These are phyloP conservation scores for Nycticebus coucang DNA, from an alignment of 2,113 vertebrate genomes.

Conservation along the genomic window DNA sequence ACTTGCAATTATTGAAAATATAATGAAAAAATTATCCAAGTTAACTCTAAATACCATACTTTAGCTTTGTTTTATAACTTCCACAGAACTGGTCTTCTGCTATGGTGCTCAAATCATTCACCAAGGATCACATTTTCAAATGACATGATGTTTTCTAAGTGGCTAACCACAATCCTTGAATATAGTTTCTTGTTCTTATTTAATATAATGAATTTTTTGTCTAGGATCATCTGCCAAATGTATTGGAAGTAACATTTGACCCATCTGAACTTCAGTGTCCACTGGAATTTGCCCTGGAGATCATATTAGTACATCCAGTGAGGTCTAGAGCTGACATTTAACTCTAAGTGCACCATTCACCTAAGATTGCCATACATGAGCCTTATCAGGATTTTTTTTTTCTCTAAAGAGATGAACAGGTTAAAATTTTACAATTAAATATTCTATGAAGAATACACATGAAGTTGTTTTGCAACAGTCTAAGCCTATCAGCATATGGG, in stretches of 20 bases:
- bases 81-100: neutral
- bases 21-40: neutral
- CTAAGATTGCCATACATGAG: neutral
- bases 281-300: neutral
- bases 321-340: neutral
- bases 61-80: neutral
- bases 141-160: neutral
- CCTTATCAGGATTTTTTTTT: neutral
- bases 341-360: neutral
- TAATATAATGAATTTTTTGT: neutral
- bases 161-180: neutral
- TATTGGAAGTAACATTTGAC: neutral
- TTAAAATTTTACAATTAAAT: neutral
- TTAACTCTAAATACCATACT: neutral
- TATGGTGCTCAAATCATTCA: neutral
- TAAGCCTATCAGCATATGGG: neutral
- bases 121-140: neutral
- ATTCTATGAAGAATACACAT: neutral
- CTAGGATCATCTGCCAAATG: neutral
- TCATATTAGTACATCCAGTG: neutral
- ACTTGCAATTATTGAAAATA: neutral
- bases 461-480: neutral
- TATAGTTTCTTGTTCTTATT: neutral
- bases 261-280: neutral
- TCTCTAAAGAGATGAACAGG: neutral